Evolutionary conservation across 2,888 invertebrate species (phyloP).

Genomic region (Lepidochitona cinerea): DNA sequence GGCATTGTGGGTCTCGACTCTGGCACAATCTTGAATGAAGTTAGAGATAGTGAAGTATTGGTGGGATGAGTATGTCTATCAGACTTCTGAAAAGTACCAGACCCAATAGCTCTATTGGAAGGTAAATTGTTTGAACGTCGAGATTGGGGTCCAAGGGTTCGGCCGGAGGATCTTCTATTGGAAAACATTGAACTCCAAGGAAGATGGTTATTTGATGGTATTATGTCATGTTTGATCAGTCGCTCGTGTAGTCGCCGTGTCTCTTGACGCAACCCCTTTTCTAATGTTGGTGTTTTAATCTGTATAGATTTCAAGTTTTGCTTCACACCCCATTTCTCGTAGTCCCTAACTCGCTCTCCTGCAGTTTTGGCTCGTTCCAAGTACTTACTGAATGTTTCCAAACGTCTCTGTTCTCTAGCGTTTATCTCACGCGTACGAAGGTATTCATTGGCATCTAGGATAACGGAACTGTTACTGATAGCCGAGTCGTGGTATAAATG

Average conservation of each 20-base stretch:
- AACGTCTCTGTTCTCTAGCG: slow-evolving; percentile 42
- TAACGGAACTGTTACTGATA: slow-evolving; percentile 29
- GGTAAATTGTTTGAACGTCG: neutral
- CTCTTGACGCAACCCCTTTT: slow-evolving; percentile 27
- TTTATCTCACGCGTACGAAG: slow-evolving; percentile 47
- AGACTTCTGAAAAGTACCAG: neutral
- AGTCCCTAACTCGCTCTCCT: slow-evolving; percentile 33
- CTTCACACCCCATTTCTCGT: slow-evolving; percentile 35
- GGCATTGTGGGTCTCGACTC: too few relatives aligned
- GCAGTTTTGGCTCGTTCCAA: slow-evolving; percentile 40
- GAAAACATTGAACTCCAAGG: neutral
- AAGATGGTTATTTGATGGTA: neutral
- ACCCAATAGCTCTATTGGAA: neutral
- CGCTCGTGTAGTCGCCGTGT: slow-evolving; percentile 13
- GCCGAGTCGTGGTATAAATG: slow-evolving; percentile 49
- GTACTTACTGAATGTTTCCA: slow-evolving; percentile 32
- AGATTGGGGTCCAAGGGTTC: neutral
- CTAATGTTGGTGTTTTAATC: slow-evolving; percentile 37
- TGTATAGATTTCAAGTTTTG: slow-evolving; percentile 32
- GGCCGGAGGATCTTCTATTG: neutral
- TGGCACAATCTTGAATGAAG: neutral
- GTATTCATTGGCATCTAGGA: slow-evolving; percentile 46
- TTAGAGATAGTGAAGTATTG: neutral
- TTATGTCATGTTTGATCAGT: neutral
- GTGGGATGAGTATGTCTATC: neutral